A percentile compares a stretch with the other conserved stretches of the same genome.
Evolutionary conservation across 2,888 invertebrate genomes (phyloP).

Genomic region (Ennomos erosarius): DNA sequence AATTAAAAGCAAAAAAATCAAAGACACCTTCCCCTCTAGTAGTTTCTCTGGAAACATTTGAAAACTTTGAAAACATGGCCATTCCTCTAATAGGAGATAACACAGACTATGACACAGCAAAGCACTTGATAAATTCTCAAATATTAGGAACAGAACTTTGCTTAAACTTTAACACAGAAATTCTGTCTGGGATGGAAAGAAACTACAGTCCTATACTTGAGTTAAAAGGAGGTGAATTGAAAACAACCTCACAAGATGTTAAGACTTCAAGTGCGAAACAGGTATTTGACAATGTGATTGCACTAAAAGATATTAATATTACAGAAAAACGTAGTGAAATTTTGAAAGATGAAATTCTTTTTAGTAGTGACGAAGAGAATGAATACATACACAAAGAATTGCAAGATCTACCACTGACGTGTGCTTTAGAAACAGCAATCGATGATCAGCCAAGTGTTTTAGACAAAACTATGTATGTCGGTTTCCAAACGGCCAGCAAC

Average conservation of each 20-base stretch:
- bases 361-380: constrained; percentile 76
- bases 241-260: constrained; percentile 32
- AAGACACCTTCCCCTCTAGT: constrained; percentile 52
- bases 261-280: constrained; percentile 11
- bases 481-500: constrained; percentile 76
- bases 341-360: constrained; percentile 68
- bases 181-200: constrained; percentile 33
- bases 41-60: constrained; percentile 64
- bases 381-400: constrained; percentile 49
- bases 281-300: constrained; percentile 5
- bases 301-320: constrained; percentile 6
- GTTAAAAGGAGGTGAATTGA: constrained; percentile 30
- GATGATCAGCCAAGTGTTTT: constrained; percentile 55
- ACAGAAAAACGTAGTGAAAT: constrained; percentile 32
- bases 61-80: constrained; percentile 68
- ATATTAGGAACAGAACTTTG: constrained; percentile 58
- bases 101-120: constrained; percentile 52
- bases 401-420: constrained; percentile 67
- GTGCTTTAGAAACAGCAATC: constrained; percentile 65
- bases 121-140: constrained; percentile 66
- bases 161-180: constrained; percentile 46
- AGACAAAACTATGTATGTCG: constrained; percentile 71
- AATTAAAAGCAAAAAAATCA: constrained; percentile 40
- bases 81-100: constrained; percentile 56
- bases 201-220: constrained; percentile 44